These are phyloP conservation scores for Pandemis corylana DNA, from an alignment of 2,888 invertebrate genomes.

Conservation along the genomic window DNA sequence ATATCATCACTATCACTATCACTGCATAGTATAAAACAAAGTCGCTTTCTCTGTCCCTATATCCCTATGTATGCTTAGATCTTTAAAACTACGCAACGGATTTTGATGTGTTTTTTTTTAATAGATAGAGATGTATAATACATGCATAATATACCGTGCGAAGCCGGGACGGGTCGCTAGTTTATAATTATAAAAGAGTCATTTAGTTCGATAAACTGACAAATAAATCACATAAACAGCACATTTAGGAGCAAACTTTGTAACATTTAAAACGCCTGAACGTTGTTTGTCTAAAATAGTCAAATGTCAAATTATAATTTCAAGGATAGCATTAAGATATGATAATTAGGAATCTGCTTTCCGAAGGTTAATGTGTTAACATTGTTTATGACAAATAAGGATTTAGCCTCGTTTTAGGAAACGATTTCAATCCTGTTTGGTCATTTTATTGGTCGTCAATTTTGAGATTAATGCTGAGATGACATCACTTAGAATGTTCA, in stretches of 20 bases:
- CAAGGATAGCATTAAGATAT: constrained; percentile 39
- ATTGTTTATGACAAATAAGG: constrained; percentile 29
- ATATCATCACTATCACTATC: too few relatives aligned
- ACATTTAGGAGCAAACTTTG: constrained; percentile 23
- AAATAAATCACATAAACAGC: not conserved
- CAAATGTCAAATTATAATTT: constrained; percentile 42
- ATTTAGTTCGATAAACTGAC: not conserved
- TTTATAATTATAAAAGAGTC: not conserved
- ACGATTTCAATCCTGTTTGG: constrained; percentile 19
- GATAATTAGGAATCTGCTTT: constrained; percentile 30
- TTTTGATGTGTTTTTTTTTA: too few relatives aligned
- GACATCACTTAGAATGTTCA: not conserved
- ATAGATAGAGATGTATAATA: too few relatives aligned
- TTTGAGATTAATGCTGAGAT: constrained; percentile 4
- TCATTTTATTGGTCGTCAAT: constrained; percentile 24
- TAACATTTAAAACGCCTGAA: constrained; percentile 22
- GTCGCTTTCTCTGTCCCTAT: too few relatives aligned
- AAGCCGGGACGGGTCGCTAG: too few relatives aligned
- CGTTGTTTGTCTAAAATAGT: constrained; percentile 37
- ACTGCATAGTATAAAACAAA: too few relatives aligned
- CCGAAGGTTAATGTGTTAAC: constrained; percentile 27
- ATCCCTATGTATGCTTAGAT: too few relatives aligned
- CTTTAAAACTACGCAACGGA: too few relatives aligned
- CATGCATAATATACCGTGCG: too few relatives aligned
- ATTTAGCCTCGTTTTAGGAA: constrained; percentile 27